A percentile compares a stretch with the other conserved stretches of the same genome.
Conservation (phyloP, 2,113 vertebrate genomes). For the Hiodon tergisus region DNA sequence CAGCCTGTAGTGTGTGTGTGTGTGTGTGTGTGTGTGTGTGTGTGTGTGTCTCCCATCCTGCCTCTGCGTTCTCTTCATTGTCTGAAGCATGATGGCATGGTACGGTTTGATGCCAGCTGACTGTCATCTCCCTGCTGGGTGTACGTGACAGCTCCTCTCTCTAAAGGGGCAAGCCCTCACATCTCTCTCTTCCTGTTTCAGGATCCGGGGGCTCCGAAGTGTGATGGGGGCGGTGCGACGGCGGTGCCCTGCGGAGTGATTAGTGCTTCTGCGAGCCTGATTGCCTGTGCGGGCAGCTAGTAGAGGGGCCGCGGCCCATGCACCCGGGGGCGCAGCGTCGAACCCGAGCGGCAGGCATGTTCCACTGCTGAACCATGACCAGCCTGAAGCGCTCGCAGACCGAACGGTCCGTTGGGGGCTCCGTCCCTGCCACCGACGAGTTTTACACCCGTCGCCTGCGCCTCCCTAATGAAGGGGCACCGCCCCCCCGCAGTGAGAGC, state of each 20-base stretch:
- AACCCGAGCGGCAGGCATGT: constrained; percentile 42
- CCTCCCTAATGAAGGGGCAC: constrained; percentile 76
- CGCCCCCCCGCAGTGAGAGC: constrained; percentile 72
- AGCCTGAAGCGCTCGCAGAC: constrained; percentile 85
- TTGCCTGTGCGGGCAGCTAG: not conserved
- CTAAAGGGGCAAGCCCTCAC: not conserved
- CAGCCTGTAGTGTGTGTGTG: too few species aligned
- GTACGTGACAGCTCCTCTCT: not conserved
- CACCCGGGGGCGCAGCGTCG: constrained; percentile 22
- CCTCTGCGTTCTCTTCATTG: too few species aligned
- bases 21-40: too few species aligned
- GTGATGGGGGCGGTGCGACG: not conserved
- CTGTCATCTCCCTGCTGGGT: too few species aligned
- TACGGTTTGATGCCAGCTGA: too few species aligned
- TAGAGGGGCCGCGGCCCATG: constrained; percentile 41
- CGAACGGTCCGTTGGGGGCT: constrained; percentile 76
- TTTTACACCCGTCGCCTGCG: constrained; percentile 87
- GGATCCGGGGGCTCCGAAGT: not conserved
- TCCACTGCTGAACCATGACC: constrained; percentile 72
- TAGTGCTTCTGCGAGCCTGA: constrained; percentile 34
- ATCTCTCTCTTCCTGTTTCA: not conserved
- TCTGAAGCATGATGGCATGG: too few species aligned
- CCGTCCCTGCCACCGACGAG: constrained; percentile 80
- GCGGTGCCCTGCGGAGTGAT: not conserved
- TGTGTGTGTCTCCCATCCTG: too few species aligned